Conservation (phyloP, 1,140 invertebrate genomes). For the Trichonephila clavata region DNA sequence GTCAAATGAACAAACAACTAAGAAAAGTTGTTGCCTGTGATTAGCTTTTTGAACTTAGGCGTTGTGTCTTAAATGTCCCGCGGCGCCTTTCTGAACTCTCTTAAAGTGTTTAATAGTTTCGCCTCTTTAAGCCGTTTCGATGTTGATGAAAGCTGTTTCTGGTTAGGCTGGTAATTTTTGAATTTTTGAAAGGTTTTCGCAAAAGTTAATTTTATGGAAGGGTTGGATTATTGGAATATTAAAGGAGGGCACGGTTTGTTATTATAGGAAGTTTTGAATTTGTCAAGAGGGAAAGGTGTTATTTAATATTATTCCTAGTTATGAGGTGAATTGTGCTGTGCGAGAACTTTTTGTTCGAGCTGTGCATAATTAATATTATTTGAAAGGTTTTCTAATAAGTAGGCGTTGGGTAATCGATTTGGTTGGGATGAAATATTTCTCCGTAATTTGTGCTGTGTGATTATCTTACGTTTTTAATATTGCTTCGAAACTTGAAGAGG, state of each 20-base stretch:
- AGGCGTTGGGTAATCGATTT: neutral
- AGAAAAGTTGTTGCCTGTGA: constrained; percentile 68
- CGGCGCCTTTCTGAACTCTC: neutral
- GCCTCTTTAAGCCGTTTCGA: neutral
- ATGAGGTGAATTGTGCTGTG: neutral
- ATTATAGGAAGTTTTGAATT: neutral
- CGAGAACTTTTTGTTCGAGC: neutral
- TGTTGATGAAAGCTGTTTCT: constrained; percentile 31
- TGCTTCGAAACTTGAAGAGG: too few species aligned
- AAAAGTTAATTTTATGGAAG: constrained; percentile 4
- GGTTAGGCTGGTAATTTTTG: neutral
- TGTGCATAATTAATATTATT: too few species aligned
- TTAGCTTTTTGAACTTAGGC: constrained; percentile 73
- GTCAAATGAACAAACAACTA: constrained; percentile 66
- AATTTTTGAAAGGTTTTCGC: neutral
- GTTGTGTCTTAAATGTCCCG: constrained; percentile 48
- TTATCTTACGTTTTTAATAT: too few species aligned
- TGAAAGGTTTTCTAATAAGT: neutral
- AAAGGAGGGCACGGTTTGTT: neutral
- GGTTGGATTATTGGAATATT: constrained; percentile 37
- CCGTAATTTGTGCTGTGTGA: neutral
- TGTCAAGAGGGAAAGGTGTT: neutral
- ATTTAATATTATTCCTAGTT: neutral
- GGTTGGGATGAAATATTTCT: neutral
- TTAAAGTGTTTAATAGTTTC: constrained; percentile 49